Conservation (phyloP, 2,888 invertebrate genomes). For the Rhagonycha fulva region DNA sequence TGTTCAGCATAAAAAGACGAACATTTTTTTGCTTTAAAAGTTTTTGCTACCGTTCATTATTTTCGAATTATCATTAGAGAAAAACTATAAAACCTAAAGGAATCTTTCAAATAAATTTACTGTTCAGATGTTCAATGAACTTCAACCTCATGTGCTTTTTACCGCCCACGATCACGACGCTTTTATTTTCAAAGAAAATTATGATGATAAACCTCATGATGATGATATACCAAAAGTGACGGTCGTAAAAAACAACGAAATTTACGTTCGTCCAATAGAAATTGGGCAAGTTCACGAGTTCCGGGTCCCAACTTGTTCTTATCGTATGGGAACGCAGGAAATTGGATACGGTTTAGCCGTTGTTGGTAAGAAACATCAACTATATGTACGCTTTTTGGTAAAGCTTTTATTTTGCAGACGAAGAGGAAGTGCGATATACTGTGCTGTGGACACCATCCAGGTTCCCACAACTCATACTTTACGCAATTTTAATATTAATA, state of each 20-base stretch:
- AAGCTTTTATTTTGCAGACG: constrained; percentile 57
- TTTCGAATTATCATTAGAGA: no score
- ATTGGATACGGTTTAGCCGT: constrained; percentile 88
- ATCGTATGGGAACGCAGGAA: constrained; percentile 88
- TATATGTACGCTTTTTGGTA: background rate
- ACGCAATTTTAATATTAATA: constrained; percentile 47
- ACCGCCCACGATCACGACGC: constrained; percentile 73
- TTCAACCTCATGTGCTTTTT: constrained; percentile 72
- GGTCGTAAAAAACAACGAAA: constrained; percentile 44
- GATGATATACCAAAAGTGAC: constrained; percentile 46
- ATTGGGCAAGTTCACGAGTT: constrained; percentile 69
- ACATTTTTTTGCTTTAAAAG: no score
- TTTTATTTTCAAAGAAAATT: constrained; percentile 59
- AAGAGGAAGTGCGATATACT: constrained; percentile 66
- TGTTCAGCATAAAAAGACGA: no score
- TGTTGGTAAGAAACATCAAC: constrained; percentile 63
- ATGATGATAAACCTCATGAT: constrained; percentile 42
- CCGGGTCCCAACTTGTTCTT: constrained; percentile 92
- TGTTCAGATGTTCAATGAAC: constrained; percentile 63
- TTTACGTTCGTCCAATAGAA: constrained; percentile 56
- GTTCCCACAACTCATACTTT: constrained; percentile 65
- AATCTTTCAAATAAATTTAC: background rate
- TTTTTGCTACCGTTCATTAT: no score
- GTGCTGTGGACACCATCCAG: constrained; percentile 79
- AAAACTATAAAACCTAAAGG: background rate